Conservation (phyloP, 1,140 invertebrate species). For the Nephotettix cincticeps region DNA sequence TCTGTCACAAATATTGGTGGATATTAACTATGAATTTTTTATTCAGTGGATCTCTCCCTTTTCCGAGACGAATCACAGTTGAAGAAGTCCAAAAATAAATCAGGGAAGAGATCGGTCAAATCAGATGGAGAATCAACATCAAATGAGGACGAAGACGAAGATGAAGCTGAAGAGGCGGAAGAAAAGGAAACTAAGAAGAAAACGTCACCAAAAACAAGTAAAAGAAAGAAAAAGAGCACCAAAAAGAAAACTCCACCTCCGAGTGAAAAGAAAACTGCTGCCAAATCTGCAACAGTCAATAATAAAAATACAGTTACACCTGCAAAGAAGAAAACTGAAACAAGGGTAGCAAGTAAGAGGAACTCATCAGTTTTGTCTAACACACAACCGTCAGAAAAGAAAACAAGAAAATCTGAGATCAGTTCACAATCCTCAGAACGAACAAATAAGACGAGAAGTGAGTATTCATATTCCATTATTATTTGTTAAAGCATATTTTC, state of each 20-base stretch:
- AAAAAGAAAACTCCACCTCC: constrained; percentile 29
- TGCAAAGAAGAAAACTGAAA: constrained; percentile 35
- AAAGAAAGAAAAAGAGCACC: constrained; percentile 13
- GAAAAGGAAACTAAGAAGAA: constrained; percentile 20
- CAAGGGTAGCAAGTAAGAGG: constrained; percentile 27
- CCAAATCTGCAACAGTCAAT: constrained; percentile 23
- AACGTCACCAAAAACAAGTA: constrained; percentile 12
- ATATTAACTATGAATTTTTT: too few relatives aligned
- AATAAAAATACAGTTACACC: constrained; percentile 24
- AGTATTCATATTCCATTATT: constrained; percentile 29
- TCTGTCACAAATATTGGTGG: too few relatives aligned
- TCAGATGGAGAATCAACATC: constrained; percentile 13
- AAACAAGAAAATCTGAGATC: constrained; percentile 32
- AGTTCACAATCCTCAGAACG: constrained; percentile 28
- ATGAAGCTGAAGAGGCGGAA: neutral
- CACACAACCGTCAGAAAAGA: constrained; percentile 26
- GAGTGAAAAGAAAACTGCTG: constrained; percentile 31
- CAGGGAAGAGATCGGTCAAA: constrained; percentile 19
- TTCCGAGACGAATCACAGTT: constrained; percentile 77
- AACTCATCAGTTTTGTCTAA: constrained; percentile 25
- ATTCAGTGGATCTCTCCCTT: constrained; percentile 74
- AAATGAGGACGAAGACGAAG: constrained; percentile 4
- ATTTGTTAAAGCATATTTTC: too few relatives aligned
- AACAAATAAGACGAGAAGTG: constrained; percentile 38
- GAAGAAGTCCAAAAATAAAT: constrained; percentile 52